These are phyloP conservation scores for Scleropages formosus DNA, from an alignment of 2,797 vertebrate species.

Conservation along the genomic window DNA sequence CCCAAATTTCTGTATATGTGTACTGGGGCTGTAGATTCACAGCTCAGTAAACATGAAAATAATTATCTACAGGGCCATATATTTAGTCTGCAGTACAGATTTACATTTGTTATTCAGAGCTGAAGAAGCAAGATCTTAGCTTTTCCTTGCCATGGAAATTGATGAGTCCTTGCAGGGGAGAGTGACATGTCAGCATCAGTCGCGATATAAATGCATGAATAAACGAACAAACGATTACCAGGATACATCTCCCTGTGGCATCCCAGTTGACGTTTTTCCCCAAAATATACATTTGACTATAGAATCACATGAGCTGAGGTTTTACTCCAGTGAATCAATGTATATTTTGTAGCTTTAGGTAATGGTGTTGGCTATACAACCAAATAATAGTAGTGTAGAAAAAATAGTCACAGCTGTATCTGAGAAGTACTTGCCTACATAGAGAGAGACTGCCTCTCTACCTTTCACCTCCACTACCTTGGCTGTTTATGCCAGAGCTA, in stretches of 20 bases:
- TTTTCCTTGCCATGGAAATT: neutral
- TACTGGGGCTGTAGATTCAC: neutral
- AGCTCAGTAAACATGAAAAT: neutral
- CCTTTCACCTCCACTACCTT: neutral
- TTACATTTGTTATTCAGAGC: neutral
- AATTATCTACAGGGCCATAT: neutral
- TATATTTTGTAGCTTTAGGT: too few species aligned
- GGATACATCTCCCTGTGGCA: too few species aligned
- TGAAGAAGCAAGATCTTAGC: neutral
- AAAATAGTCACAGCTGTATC: neutral
- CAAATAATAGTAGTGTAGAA: too few species aligned
- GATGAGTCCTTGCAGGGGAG: neutral
- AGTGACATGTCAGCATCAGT: neutral
- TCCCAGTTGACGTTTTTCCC: too few species aligned
- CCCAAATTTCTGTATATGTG: neutral
- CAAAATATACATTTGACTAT: too few species aligned
- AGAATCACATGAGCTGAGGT: too few species aligned
- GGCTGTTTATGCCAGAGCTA: neutral
- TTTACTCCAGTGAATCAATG: too few species aligned
- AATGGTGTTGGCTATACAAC: too few species aligned
- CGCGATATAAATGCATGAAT: too few species aligned
- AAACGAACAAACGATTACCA: too few species aligned
- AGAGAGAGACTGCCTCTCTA: neutral
- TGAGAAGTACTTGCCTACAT: constrained; percentile 8
- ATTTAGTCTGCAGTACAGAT: neutral